Evolutionary conservation across 2,888 invertebrate genomes (phyloP).

Genomic region (Camponotus fellah): DNA sequence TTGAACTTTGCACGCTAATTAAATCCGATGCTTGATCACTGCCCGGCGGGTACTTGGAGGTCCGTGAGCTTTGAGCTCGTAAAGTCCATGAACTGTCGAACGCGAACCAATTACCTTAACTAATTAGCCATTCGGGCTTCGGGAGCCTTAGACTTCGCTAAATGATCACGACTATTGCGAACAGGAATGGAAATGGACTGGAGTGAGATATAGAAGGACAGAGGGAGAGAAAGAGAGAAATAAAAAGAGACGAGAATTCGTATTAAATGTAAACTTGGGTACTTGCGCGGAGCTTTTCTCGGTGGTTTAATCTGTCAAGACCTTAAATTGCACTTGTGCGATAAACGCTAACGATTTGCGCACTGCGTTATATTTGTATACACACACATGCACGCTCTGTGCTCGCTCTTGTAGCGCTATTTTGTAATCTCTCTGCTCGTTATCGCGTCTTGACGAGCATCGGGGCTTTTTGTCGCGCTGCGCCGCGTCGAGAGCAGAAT

Average conservation of each 20-base stretch:
- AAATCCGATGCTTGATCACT: constrained; percentile 71
- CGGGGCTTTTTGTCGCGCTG: constrained; percentile 44
- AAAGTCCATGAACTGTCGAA: constrained; percentile 76
- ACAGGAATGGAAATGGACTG: constrained; percentile 32
- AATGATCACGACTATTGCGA: constrained; percentile 60
- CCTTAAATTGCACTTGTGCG: constrained; percentile 21
- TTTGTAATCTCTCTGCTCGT: constrained; percentile 47
- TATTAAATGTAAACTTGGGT: constrained; percentile 17
- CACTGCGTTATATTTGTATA: background rate
- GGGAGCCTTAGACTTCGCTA: constrained; percentile 68
- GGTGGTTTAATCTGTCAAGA: constrained; percentile 20
- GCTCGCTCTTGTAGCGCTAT: constrained; percentile 15
- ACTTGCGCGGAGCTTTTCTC: background rate
- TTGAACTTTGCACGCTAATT: constrained; percentile 71
- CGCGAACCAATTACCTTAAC: constrained; percentile 76
- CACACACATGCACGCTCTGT: background rate
- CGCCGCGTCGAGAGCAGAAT: constrained; percentile 27
- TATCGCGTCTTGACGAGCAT: constrained; percentile 43
- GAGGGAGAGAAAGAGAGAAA: background rate
- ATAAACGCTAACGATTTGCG: constrained; percentile 21
- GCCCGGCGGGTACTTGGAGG: constrained; percentile 8
- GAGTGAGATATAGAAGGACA: background rate
- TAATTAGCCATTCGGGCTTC: constrained; percentile 74
- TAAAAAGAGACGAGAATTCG: background rate
- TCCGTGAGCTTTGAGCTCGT: constrained; percentile 70